A percentile compares a stretch with the other conserved stretches of the same genome.
phyloP scores from a whole-genome alignment of 2,797 vertebrate genomes.

The Silurus aristotelis region DNA sequence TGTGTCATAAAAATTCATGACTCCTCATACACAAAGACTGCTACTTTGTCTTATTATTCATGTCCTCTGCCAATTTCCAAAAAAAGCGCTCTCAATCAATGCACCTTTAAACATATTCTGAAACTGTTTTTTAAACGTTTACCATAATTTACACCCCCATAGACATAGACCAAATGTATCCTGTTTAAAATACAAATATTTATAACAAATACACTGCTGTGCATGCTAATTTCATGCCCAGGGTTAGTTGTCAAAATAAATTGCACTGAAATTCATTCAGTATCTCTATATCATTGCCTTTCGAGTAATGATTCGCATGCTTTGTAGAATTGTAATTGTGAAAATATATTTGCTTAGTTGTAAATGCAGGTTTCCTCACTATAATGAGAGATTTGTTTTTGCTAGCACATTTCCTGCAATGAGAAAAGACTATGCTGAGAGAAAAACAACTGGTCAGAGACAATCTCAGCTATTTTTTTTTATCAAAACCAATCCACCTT shows the following conservation, averaged over 20 bases:
- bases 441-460: neutral
- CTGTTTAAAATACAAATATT: neutral
- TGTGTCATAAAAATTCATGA: constrained; percentile 40
- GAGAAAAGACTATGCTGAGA: neutral
- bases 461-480: neutral
- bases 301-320: neutral
- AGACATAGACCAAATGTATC: neutral
- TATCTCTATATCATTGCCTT: neutral
- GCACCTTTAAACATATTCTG: constrained; percentile 6
- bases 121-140: neutral
- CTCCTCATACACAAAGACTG: constrained; percentile 15
- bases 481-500: neutral
- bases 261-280: neutral
- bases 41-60: constrained; percentile 20
- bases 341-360: constrained; percentile 18
- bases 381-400: neutral
- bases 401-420: neutral
- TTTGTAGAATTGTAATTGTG: neutral
- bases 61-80: neutral
- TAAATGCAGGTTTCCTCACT: neutral
- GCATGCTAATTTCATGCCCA: neutral
- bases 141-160: neutral
- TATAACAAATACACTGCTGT: neutral
- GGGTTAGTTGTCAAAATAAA: neutral
- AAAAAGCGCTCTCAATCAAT: neutral